Base-by-base conservation (phyloP, 2,888 invertebrate species). In the Aleiodes leptofemur region DNA sequence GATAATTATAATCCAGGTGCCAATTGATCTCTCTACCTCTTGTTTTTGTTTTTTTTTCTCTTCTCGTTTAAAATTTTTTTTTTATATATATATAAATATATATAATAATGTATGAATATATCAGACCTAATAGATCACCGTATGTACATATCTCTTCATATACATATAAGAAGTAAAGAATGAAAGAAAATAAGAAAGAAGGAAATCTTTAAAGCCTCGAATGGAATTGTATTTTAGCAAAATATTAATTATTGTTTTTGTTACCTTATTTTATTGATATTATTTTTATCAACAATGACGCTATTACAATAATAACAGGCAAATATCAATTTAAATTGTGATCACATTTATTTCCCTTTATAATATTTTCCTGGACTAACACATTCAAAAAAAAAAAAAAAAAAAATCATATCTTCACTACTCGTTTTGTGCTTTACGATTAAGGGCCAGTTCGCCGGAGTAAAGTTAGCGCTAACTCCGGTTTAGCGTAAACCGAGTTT, bases 181-280 rank as follows among this genome's bases (percentile, higher is more conserved):
- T 53, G 6, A 16, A 53, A 29, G 31, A 57, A 29, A 9, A 57
- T n/a, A 57, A 29, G 23, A 57, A 11, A 13, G 29, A 31, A 51
- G 5, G 31, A 31, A 68, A 51, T 31, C 31, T 31, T 31, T 29
- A 68, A 23, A 29, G 31, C 50, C 51, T 50, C 23, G n/a, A 77
- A 78, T 76, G 70, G 78, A 73, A 74, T 77, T 81, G 80, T 80
- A 81, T 81, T 83, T 82, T 83, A 84, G 80, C 77, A 76, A 79
- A 75, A 83, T 81, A 80, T 84, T 80, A 80, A 82, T 82, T 80
- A 82, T 83, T 81, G 80, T 79, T 77, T 82, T 82, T 83, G 82
- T 84, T 83, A 82, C 81, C 79, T 80, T 82, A 80, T 82, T 78
- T 81, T 83, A 82, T 83, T 82, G 59, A 59, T 59, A 59, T 57